Evolutionary conservation across 2,888 invertebrate genomes (phyloP).

Genomic region (Cylloceria caligata): DNA sequence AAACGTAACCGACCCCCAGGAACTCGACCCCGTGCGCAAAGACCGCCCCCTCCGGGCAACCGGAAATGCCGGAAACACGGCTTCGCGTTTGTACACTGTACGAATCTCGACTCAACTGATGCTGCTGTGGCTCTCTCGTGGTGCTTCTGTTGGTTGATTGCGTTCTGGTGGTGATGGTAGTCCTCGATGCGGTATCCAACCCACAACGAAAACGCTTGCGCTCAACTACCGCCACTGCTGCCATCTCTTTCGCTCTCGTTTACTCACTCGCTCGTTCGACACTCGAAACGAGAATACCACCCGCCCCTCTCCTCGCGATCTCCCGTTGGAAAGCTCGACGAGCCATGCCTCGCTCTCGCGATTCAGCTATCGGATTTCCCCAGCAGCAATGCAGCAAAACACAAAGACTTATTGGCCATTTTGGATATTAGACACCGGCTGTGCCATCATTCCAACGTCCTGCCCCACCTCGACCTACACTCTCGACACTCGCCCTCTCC

Average conservation of each 20-base stretch:
- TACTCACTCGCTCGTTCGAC: constrained; percentile 62
- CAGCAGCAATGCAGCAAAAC: constrained; percentile 60
- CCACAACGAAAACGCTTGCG: constrained; percentile 40
- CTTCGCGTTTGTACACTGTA: constrained; percentile 47
- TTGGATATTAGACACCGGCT: constrained; percentile 65
- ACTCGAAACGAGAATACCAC: constrained; percentile 62
- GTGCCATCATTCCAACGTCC: constrained; percentile 59
- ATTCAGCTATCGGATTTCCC: constrained; percentile 58
- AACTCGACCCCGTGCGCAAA: constrained; percentile 48
- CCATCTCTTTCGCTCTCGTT: constrained; percentile 36
- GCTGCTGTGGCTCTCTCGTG: constrained; percentile 16
- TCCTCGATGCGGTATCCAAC: constrained; percentile 45
- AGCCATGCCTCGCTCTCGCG: constrained; percentile 30
- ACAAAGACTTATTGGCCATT: constrained; percentile 67
- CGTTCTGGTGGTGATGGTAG: constrained; percentile 18
- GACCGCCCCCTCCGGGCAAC: constrained; percentile 46
- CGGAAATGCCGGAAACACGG: constrained; percentile 60
- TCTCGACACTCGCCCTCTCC: constrained; percentile 40
- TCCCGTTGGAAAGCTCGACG: constrained; percentile 42
- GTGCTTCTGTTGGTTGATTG: constrained; percentile 25
- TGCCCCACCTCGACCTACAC: background rate
- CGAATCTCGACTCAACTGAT: constrained; percentile 41
- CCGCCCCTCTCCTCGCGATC: constrained; percentile 12
- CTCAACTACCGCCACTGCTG: constrained; percentile 16
- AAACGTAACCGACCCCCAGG: constrained; percentile 32